A percentile compares a stretch with the other conserved stretches of the same genome.
Evolutionary conservation across 2,888 invertebrate species (phyloP).

Genomic region (Drosophila nr. perissopoda): DNA sequence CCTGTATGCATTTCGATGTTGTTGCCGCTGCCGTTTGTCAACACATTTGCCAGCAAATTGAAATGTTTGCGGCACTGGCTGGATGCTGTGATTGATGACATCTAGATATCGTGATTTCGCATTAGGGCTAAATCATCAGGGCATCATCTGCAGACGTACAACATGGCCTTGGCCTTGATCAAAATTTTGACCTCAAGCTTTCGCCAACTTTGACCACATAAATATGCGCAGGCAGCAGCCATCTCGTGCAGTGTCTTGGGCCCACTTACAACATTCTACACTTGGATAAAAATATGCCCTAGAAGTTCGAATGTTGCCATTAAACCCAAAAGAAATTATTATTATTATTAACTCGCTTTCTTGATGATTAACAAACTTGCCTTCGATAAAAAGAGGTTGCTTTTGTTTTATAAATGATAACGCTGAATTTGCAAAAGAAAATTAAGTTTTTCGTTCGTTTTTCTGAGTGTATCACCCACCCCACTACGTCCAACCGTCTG

Average conservation of each 20-base stretch:
- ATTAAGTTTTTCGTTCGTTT: neutral
- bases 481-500: constrained; percentile 6
- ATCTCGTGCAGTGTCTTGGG: constrained; percentile 1
- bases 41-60: constrained; percentile 72
- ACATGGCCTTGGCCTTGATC: constrained; percentile 11
- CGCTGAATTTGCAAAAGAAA: neutral
- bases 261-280: neutral
- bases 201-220: neutral
- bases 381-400: neutral
- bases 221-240: constrained; percentile 15
- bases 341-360: neutral
- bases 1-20: constrained; percentile 7
- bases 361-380: neutral
- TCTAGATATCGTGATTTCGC: neutral
- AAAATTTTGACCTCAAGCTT: neutral
- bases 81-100: constrained; percentile 54
- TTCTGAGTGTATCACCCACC: neutral
- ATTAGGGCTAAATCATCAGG: constrained; percentile 2
- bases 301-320: neutral
- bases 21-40: constrained; percentile 56
- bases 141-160: neutral
- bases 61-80: constrained; percentile 61
- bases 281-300: neutral
- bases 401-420: neutral
- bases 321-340: neutral